A percentile compares a stretch with the other conserved stretches of the same genome.
Evolutionary conservation across 2,888 invertebrate species (phyloP).

Genomic region (Ornithoptera alexandrae): DNA sequence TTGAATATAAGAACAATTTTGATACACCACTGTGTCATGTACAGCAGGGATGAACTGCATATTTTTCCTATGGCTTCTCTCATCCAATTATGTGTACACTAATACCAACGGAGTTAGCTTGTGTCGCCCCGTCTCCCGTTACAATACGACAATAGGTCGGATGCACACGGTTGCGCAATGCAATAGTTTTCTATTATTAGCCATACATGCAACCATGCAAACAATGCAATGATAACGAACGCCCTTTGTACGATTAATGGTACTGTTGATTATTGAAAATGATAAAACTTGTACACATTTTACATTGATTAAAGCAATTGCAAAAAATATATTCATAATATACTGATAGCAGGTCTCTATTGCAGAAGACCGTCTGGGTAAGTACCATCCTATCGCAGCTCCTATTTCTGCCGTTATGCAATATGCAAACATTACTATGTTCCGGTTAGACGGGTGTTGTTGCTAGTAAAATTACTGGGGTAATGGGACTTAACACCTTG

Average conservation of each 20-base stretch:
- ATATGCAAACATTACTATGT: no score
- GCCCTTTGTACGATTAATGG: not conserved
- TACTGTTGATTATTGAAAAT: not conserved
- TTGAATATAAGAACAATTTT: slow-evolving; percentile 1
- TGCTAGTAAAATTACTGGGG: no score
- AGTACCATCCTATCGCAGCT: no score
- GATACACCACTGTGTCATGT: slow-evolving; percentile 20
- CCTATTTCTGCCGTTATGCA: no score
- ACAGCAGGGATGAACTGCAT: slow-evolving; percentile 32
- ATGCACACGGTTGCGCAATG: slow-evolving; percentile 37
- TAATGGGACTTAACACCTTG: no score
- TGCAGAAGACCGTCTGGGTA: no score
- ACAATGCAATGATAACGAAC: slow-evolving; percentile 32
- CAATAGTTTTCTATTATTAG: slow-evolving; percentile 41
- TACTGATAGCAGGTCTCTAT: no score
- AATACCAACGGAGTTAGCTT: slow-evolving; percentile 37
- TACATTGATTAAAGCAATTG: not conserved
- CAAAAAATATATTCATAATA: no score
- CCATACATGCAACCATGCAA: not conserved
- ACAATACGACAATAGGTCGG: slow-evolving; percentile 36
- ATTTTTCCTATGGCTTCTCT: slow-evolving; percentile 41
- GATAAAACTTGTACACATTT: not conserved
- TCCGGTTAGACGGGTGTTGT: no score
- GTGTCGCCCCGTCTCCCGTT: slow-evolving; percentile 35
- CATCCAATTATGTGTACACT: slow-evolving; percentile 49